Percentiles rank a stretch among this genome's conserved stretches.
These are phyloP conservation scores for Hippasteria phrygiana DNA, from an alignment of 53 echinoderm and acorn worm genomes.

Conservation along the genomic window DNA sequence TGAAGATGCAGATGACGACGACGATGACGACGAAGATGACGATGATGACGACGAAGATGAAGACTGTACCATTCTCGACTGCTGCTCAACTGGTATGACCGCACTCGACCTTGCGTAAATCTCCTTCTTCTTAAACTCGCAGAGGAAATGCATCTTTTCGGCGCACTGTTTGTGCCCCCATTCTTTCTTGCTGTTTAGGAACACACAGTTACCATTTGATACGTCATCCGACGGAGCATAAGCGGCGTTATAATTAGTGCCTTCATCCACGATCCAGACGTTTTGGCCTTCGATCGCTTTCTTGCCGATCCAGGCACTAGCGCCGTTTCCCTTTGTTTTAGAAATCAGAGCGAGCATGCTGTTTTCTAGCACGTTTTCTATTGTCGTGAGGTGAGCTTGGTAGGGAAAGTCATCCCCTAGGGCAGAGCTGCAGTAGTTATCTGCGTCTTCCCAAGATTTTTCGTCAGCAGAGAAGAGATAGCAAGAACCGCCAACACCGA, in stretches of 20 bases:
- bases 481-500: conserved; percentile 10
- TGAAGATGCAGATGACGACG: conserved; percentile 12
- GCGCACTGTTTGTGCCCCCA: conserved; percentile 35
- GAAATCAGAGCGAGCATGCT: not conserved
- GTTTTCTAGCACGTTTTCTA: conserved; percentile 28
- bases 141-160: not conserved
- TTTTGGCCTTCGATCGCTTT: not conserved
- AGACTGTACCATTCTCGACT: not conserved
- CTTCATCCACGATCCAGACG: conserved; percentile 32
- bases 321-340: too few relatives aligned
- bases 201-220: not conserved
- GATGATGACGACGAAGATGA: conserved; percentile 23
- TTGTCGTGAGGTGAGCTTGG: conserved; percentile 25
- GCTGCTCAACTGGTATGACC: not conserved
- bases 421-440: conserved; percentile 12
- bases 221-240: not conserved
- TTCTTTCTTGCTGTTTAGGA: not conserved
- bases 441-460: conserved; percentile 31
- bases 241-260: not conserved
- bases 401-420: conserved; percentile 3
- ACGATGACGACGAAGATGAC: not conserved
- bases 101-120: not conserved
- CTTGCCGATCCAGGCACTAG: conserved; percentile 10
- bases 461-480: not conserved
- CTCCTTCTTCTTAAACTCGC: conserved; percentile 31